These are phyloP conservation scores for Nasonovia ribisnigri DNA, from an alignment of 2,888 invertebrate genomes.

Conservation along the genomic window DNA sequence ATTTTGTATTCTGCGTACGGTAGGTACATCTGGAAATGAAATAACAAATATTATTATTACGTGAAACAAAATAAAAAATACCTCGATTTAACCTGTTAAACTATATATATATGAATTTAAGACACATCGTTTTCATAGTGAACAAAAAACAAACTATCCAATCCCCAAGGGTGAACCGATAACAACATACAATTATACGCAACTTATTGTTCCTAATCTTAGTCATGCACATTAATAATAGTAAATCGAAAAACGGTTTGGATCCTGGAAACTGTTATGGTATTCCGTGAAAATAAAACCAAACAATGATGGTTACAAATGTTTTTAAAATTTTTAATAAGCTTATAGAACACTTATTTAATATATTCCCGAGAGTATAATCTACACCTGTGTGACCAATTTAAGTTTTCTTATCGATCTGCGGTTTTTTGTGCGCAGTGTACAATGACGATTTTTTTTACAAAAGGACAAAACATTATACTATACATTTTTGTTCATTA, in stretches of 20 bases:
- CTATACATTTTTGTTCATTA: no score
- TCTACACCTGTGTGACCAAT: not conserved
- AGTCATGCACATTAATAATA: not conserved
- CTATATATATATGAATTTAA: not conserved
- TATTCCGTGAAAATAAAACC: not conserved
- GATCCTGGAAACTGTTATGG: not conserved
- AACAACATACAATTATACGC: not conserved
- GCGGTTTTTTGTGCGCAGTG: rapidly evolving
- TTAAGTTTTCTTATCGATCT: not conserved
- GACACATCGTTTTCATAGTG: not conserved
- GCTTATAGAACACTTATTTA: not conserved
- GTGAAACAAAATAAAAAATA: not conserved
- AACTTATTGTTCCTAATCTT: not conserved
- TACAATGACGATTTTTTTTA: not conserved
- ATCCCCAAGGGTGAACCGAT: not conserved
- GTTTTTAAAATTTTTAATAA: not conserved
- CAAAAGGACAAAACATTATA: not conserved
- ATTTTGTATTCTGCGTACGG: not conserved
- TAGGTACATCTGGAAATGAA: not conserved
- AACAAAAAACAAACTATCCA: not conserved
- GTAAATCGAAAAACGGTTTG: not conserved
- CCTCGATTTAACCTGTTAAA: not conserved
- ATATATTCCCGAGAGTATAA: not conserved
- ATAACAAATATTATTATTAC: not conserved
- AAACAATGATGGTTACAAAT: not conserved